phyloP scores from a whole-genome alignment of 1,140 invertebrate species.

The Lucilia cuprina region DNA sequence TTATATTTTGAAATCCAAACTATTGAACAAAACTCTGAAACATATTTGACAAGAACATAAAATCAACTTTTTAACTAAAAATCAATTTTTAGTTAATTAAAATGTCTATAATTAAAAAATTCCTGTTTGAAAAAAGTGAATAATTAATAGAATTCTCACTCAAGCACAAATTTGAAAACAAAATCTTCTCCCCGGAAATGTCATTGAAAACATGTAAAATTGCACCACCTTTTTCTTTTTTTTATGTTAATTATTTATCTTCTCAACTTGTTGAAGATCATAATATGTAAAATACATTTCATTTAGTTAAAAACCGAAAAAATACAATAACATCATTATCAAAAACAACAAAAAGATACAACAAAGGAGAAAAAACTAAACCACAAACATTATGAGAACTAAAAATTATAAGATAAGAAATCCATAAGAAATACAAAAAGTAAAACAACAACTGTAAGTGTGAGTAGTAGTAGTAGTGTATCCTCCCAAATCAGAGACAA shows the following conservation, averaged over 20 bases:
- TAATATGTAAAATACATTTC: background rate
- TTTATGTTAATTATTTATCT: background rate
- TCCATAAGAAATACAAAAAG: background rate
- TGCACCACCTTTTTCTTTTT: background rate
- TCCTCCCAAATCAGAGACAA: slow-evolving; percentile 34
- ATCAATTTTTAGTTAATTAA: background rate
- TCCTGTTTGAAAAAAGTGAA: background rate
- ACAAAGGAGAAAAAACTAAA: background rate
- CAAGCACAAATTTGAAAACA: slow-evolving; percentile 21
- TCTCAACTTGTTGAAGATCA: background rate
- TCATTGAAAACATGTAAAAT: slow-evolving; percentile 9
- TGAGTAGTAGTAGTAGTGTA: background rate
- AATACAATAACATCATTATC: slow-evolving; percentile 2
- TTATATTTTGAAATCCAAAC: too few relatives aligned
- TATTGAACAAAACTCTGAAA: too few relatives aligned
- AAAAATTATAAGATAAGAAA: background rate
- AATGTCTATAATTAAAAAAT: background rate
- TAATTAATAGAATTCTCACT: slow-evolving; percentile 31
- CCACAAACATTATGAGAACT: background rate
- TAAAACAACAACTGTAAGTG: background rate
- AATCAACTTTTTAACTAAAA: too few relatives aligned
- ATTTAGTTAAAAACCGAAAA: background rate
- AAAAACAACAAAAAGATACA: background rate
- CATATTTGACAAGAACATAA: too few relatives aligned
- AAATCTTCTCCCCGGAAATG: background rate